A percentile compares a stretch with the other conserved stretches of the same genome.
These are phyloP conservation scores for Rhagonycha lutea DNA, from an alignment of 2,888 invertebrate species.

Conservation along the genomic window DNA sequence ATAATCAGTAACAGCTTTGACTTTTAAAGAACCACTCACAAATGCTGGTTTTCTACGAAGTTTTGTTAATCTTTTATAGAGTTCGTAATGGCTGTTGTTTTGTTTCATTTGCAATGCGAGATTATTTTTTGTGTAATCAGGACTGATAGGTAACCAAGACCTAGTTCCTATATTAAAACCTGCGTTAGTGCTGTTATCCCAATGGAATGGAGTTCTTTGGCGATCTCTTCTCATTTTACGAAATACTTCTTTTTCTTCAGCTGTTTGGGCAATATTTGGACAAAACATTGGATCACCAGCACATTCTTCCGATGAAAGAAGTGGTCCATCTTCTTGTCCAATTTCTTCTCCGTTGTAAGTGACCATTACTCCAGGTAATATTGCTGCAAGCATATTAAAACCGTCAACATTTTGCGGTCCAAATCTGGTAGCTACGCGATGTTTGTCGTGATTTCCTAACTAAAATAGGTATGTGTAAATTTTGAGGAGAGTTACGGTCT, in stretches of 20 bases:
- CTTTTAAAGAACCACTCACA: neutral
- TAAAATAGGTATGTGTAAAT: conserved; percentile 27
- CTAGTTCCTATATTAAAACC: conserved; percentile 57
- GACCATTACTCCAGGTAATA: conserved; percentile 83
- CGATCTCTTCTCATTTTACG: conserved; percentile 70
- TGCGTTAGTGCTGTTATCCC: conserved; percentile 66
- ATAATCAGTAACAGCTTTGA: conserved; percentile 8
- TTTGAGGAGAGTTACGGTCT: neutral
- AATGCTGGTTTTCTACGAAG: conserved; percentile 42
- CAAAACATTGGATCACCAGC: conserved; percentile 59
- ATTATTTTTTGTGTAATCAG: conserved; percentile 64
- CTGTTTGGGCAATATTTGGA: conserved; percentile 61
- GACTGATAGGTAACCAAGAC: conserved; percentile 74
- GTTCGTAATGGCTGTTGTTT: conserved; percentile 62
- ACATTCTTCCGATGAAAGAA: conserved; percentile 55
- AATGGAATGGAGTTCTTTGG: conserved; percentile 80
- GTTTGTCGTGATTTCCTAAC: conserved; percentile 80
- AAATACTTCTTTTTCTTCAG: conserved; percentile 64
- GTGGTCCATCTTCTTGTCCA: conserved; percentile 66
- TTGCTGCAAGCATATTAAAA: conserved; percentile 80
- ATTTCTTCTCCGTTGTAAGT: conserved; percentile 89
- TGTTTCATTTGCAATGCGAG: conserved; percentile 57
- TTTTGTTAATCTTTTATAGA: conserved; percentile 54
- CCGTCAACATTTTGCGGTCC: conserved; percentile 73
- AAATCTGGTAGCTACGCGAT: conserved; percentile 71